Base-by-base conservation (phyloP, 2,797 vertebrate genomes). In the Hemitrygon akajei region DNA sequence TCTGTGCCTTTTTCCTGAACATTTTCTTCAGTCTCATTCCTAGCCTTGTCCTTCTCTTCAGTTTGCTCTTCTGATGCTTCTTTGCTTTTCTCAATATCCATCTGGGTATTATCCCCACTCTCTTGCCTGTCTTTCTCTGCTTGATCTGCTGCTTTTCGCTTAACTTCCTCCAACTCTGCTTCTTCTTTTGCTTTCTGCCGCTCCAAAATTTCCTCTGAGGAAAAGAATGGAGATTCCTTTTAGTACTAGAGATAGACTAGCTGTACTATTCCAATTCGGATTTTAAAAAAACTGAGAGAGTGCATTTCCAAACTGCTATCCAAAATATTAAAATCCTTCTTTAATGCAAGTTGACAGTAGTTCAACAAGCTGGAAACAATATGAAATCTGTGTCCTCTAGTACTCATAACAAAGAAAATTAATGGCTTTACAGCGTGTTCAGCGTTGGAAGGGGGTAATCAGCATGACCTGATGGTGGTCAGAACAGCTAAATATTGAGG, bases 181-280 rank as follows among this genome's bases (percentile, higher is more conserved):
- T 98, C 98, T 95, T 97, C 98, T 95, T 97, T 98, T 93, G 96
- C 96, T 95, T 97, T 97, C 94, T 98, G 94, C 93, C 97, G 95
- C 37, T 99, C 98, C 96, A 98, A 95, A 95, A 99, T 99, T 96
- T 99, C 98, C 94, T 99, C 99, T 99, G 94, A 75, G 94, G 27
- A 94, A 94, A 0, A 94, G 37, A 95, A 96, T 94, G 94, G 77
- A 77, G 86, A 82, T 89, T 89, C 34, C n/a, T 69, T 89, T 89
- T 89, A 94, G 73, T 40, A 63, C 25, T 69, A 94, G 6, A 94
- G 87, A 93, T 94, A 94, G 73, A 73, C 0, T 89, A 22, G 63
- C 86, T 69, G 60, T 69, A 60, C 60, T 89, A 89, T 89, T 69
- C 69, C 20, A 69, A 34, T 22, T 69, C 6, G 18, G n/a, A 69